A percentile compares a stretch with the other conserved stretches of the same genome.
phyloP scores from a whole-genome alignment of 2,888 invertebrate species.

The Furcula furcula region DNA sequence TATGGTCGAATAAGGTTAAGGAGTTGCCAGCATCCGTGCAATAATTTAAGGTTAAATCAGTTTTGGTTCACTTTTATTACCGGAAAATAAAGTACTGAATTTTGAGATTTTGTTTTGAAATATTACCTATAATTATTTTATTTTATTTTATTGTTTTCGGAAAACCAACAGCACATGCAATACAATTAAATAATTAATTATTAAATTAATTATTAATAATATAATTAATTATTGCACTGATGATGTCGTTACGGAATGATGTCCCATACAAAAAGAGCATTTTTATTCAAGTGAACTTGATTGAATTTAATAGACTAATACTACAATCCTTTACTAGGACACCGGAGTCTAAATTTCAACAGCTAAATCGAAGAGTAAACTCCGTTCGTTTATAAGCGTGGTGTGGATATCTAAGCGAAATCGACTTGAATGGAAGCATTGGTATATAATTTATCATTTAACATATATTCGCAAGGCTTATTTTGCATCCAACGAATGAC shows the following conservation, averaged over 20 bases:
- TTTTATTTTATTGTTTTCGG: no score
- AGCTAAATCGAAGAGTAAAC: slow-evolving; percentile 29
- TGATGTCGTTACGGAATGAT: slow-evolving; percentile 11
- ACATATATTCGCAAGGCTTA: no score
- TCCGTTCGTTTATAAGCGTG: slow-evolving; percentile 23
- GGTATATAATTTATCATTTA: no score
- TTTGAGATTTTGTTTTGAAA: no score
- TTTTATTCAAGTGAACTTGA: slow-evolving; percentile 6
- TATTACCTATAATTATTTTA: no score
- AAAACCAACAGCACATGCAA: no score
- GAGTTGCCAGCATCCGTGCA: slow-evolving; percentile 30
- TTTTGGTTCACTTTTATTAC: no score
- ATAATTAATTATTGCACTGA: background rate
- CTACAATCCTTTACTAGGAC: slow-evolving; percentile 31
- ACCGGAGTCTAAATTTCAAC: slow-evolving; percentile 28
- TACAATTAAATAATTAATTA: no score
- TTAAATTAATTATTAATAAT: no score
- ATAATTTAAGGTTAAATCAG: slow-evolving; percentile 23
- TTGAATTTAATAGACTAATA: slow-evolving; percentile 26
- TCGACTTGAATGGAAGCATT: no score
- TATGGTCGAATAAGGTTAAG: slow-evolving; percentile 63
- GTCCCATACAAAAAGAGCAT: slow-evolving; percentile 15
- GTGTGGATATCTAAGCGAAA: slow-evolving; percentile 5
- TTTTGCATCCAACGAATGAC: no score
- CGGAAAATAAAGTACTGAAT: no score